Base-by-base conservation (phyloP, 1,140 invertebrate genomes). In the Drosophila ercepeae region DNA sequence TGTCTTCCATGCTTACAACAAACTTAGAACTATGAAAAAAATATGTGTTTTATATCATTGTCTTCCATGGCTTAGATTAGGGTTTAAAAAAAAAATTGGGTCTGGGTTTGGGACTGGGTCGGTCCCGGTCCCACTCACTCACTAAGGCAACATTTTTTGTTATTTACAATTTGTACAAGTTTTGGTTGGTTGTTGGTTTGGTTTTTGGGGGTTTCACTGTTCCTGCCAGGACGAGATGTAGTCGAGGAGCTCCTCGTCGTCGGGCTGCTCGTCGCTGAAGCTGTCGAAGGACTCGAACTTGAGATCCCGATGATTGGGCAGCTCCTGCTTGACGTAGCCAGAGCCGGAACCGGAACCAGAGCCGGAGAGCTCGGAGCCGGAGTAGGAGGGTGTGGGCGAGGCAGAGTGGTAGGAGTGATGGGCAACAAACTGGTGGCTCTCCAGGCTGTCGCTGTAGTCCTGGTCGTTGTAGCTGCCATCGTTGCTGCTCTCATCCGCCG, bases 201-300 rank as follows among this genome's bases (percentile, higher is more conserved):
- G 4, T 42, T 19, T 42, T 39, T 39, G 1, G 3, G 34, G 39
- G 6, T 42, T 42, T 78, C 92, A 94, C 90, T 94, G 93, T 76
- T 94, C 93, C 91, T 97, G 96, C 96, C 96, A 98, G 93, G 95
- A 97, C 14, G 95, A 95, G 81, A 97, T 96, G 64, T 95, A 96
- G 83, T 98, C 97, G 27, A 98, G 93, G 1, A 98, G 93, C 79
- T 98, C 97, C 91, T 98, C 97, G 91, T 98, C 97, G 90, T 97
- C 97, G 13, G 95, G 95, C 86, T 95, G 97, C 92, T 97, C 95
- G 0, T 95, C 82, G 57, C 96, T 95, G 88, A 96, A 96, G 83
- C 94, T 95, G 75, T 96, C 95, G 83, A 95, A 95, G 59, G 93
- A 92, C 52, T 95, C 94, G n/a, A 93, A 93, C 69, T 94, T 93